Conservation (phyloP, 2,113 vertebrate species). For the Archilochus colubris region DNA sequence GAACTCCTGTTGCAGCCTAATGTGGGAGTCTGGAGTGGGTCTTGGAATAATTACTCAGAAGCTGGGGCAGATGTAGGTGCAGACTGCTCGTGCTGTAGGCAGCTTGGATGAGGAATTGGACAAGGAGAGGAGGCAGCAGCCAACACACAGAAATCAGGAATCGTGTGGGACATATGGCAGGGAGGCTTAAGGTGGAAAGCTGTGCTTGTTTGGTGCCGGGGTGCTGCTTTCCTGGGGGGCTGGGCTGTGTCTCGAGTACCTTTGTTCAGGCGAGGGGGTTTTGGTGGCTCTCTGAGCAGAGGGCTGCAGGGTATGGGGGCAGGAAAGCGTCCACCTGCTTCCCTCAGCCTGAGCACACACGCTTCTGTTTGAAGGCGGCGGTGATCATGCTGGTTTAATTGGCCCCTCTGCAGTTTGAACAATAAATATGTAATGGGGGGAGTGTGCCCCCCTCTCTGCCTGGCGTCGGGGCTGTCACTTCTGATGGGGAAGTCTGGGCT, state of each 20-base stretch:
- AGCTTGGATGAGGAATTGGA: not conserved
- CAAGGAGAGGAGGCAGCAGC: not conserved
- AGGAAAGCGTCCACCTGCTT: not conserved
- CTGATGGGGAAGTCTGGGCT: not conserved
- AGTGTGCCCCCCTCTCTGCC: not conserved
- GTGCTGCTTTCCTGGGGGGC: not conserved
- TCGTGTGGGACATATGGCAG: not conserved
- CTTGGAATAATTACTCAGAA: not conserved
- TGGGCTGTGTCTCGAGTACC: rapidly evolving
- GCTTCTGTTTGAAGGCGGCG: not conserved
- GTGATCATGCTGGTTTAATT: slow-evolving; percentile 40
- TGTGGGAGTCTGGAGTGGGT: not conserved
- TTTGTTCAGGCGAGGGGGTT: not conserved
- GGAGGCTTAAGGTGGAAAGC: not conserved
- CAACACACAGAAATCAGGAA: not conserved
- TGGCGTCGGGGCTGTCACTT: not conserved
- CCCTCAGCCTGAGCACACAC: not conserved
- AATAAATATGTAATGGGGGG: slow-evolving; percentile 42
- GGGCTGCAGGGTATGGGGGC: rapidly evolving
- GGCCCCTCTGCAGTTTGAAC: slow-evolving; percentile 50
- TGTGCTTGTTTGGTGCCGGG: not conserved
- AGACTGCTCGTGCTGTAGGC: not conserved
- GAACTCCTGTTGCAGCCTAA: slow-evolving; percentile 26
- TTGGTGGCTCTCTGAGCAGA: not conserved
- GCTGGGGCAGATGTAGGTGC: not conserved